These are phyloP conservation scores for Amphiprion percula DNA, from an alignment of 2,113 vertebrate genomes.

Conservation along the genomic window DNA sequence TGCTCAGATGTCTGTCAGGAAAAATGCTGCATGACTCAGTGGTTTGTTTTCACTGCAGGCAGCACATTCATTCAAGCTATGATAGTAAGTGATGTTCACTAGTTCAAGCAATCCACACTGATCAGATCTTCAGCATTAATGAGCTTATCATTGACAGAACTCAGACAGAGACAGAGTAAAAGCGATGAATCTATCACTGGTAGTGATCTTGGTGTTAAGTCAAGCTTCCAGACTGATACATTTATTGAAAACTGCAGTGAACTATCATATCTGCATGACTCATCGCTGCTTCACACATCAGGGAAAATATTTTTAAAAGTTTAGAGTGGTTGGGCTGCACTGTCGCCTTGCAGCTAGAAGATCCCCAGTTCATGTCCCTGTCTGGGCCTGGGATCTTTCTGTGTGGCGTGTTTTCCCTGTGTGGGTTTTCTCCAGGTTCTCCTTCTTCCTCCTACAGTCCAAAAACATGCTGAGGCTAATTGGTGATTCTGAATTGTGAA, in stretches of 20 bases:
- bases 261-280: constrained; percentile 6
- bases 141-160: background rate
- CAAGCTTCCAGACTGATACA: constrained; percentile 23
- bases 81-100: constrained; percentile 1
- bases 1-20: constrained; percentile 2
- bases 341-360: too few species aligned
- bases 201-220: background rate
- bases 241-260: background rate
- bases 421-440: too few species aligned
- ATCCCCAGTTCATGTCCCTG: too few species aligned
- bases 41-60: constrained; percentile 11
- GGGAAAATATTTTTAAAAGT: too few species aligned
- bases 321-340: too few species aligned
- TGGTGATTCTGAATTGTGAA: too few species aligned
- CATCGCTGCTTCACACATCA: background rate
- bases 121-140: constrained; percentile 1
- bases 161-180: background rate
- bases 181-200: background rate
- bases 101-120: constrained; percentile 6
- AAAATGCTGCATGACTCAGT: constrained; percentile 21
- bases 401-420: too few species aligned
- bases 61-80: background rate
- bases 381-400: too few species aligned
- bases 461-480: too few species aligned
- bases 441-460: too few species aligned